Evolutionary conservation across 1,140 invertebrate genomes (phyloP).

Genomic region (Leptoteleia sp.): DNA sequence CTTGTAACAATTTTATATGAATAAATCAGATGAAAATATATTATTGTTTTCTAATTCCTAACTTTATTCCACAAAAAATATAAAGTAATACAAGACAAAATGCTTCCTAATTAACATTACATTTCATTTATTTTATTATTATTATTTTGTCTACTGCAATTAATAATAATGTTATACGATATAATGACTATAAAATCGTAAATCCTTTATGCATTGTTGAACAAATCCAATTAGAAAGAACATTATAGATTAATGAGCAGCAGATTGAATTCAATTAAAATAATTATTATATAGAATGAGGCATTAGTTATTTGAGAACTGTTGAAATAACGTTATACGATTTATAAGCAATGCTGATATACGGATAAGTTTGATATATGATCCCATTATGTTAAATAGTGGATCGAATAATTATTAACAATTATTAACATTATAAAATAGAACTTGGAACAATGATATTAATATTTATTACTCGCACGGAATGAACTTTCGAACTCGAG

Average conservation of each 20-base stretch:
- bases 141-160: too few species aligned
- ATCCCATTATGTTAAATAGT: slow-evolving; percentile 1
- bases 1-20: slow-evolving; percentile 35
- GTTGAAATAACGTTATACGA: neutral
- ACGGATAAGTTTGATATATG: slow-evolving; percentile 18
- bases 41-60: too few species aligned
- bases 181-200: neutral
- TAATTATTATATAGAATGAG: slow-evolving; percentile 7
- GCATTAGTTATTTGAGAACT: slow-evolving; percentile 7
- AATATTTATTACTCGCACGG: too few species aligned
- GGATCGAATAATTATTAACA: neutral
- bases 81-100: too few species aligned
- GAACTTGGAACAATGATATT: slow-evolving; percentile 12
- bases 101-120: too few species aligned
- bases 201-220: neutral
- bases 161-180: neutral
- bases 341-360: slow-evolving; percentile 3
- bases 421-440: neutral
- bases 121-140: too few species aligned
- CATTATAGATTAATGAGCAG: neutral
- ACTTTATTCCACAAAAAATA: too few species aligned
- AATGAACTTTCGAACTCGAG: too few species aligned
- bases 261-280: slow-evolving; percentile 13
- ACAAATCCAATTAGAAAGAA: slow-evolving; percentile 1
- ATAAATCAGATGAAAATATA: slow-evolving; percentile 20